Conservation (phyloP, 2,888 invertebrate genomes). For the Apamea anceps region DNA sequence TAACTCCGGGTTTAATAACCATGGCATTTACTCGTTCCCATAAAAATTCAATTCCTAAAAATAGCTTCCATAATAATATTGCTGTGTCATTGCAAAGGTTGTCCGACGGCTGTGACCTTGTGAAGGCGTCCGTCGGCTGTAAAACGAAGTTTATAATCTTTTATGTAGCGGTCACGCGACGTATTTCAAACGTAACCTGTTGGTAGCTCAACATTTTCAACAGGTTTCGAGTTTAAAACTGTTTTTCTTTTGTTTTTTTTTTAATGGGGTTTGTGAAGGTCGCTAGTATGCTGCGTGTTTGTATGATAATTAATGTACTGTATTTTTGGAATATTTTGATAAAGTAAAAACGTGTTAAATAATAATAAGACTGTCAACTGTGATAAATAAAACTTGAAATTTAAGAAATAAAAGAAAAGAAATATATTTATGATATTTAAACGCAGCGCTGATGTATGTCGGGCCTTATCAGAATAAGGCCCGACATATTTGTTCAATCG, state of each 20-base stretch:
- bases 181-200: slow-evolving; percentile 57
- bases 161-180: slow-evolving; percentile 56
- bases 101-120: slow-evolving; percentile 53
- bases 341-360: not conserved
- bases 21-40: slow-evolving; percentile 4
- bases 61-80: slow-evolving; percentile 23
- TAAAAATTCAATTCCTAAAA: slow-evolving; percentile 34
- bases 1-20: not conserved
- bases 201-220: slow-evolving; percentile 45
- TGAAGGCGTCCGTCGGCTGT: slow-evolving; percentile 42
- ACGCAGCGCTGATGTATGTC: not conserved
- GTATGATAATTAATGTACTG: slow-evolving; percentile 9
- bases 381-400: slow-evolving; percentile 3
- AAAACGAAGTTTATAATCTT: slow-evolving; percentile 52
- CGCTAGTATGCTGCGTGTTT: slow-evolving; percentile 28
- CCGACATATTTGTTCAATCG: not conserved
- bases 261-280: slow-evolving; percentile 13
- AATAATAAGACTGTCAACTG: not conserved
- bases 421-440: not conserved
- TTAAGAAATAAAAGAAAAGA: not conserved
- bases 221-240: slow-evolving; percentile 43
- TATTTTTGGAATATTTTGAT: slow-evolving; percentile 9
- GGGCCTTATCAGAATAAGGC: no score
- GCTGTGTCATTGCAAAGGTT: slow-evolving; percentile 22
- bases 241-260: slow-evolving; percentile 30